Conservation (phyloP, 2,113 vertebrate genomes). For the Tachysurus vachellii region DNA sequence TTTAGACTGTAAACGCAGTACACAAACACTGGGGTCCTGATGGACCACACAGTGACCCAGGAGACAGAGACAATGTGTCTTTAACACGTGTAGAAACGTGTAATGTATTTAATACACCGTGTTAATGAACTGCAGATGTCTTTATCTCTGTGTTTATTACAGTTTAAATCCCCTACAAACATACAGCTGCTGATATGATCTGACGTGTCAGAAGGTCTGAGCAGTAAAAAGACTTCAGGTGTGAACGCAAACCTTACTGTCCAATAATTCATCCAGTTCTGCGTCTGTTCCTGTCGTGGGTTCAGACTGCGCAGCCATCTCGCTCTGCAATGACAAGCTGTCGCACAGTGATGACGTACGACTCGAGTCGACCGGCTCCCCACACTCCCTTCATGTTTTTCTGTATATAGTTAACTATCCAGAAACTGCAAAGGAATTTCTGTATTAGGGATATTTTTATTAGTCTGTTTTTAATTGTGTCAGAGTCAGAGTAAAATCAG, state of each 20-base stretch:
- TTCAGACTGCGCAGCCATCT: conserved; percentile 40
- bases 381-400: background rate
- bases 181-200: too few relatives aligned
- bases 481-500: background rate
- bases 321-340: conserved; percentile 30
- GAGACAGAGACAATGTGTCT: too few relatives aligned
- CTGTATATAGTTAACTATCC: background rate
- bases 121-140: too few relatives aligned
- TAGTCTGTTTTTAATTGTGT: background rate
- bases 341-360: conserved; percentile 58
- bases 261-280: conserved; percentile 76
- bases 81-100: too few relatives aligned
- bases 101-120: too few relatives aligned
- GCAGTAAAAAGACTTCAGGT: background rate
- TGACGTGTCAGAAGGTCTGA: too few relatives aligned
- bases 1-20: too few relatives aligned
- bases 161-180: too few relatives aligned
- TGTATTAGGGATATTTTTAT: background rate
- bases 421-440: too few relatives aligned
- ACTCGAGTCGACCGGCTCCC: background rate
- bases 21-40: too few relatives aligned
- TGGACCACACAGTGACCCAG: too few relatives aligned
- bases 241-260: conserved; percentile 67
- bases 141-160: too few relatives aligned
- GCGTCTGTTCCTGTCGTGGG: conserved; percentile 59